Evolutionary conservation across 2,113 vertebrate genomes (phyloP), one percentile per base, ranked within the genome.

Genomic region (Burhinus oedicnemus): DNA sequence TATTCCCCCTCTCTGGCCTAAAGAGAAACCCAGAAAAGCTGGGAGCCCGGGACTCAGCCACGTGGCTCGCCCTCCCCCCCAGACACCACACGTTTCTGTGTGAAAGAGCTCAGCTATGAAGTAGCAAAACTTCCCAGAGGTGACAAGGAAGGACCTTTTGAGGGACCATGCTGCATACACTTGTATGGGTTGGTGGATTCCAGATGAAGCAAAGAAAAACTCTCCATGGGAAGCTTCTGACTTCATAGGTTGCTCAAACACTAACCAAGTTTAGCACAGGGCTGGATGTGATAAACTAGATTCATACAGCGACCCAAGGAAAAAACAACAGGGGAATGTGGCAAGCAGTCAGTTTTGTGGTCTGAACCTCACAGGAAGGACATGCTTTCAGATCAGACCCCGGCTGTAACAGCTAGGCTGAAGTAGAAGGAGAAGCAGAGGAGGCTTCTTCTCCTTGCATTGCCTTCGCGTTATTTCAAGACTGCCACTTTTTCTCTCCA

Each of bases 151-250:
- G 62, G 89, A 95, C 87, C 89, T 94, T 95, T 61, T n/a, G 81
- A 82, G 66, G 83, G 62, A 76, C 69, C 89, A 89, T 49, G 91
- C 93, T 96, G 89, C 12, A 91, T 74, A 38, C 6, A 5, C 75
- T 93, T 66, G 49, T 72, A 34, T 62, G 89, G 74, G 54, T 54
- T 94, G 94, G 80, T 90, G 87, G 62, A 94, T 74, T 96, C 87
- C 89, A 95, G 93, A 95, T 74, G 81, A 95, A 95, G 91, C 7
- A 47, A 95, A 94, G 93, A 94, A 95, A 96, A 97, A 91, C 87
- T 95, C 95, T 95, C 94, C 97, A 79, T 95, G 94, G 95, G 97
- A 95, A 95, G 95, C 91, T 95, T 82, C 93, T 97, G 97, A 95
- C 87, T 95, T 95, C 93, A 80, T 57, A 45, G 96, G 62, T 97